Evolutionary conservation across 2,888 invertebrate genomes (phyloP).

Genomic region (Tineola bisselliella): DNA sequence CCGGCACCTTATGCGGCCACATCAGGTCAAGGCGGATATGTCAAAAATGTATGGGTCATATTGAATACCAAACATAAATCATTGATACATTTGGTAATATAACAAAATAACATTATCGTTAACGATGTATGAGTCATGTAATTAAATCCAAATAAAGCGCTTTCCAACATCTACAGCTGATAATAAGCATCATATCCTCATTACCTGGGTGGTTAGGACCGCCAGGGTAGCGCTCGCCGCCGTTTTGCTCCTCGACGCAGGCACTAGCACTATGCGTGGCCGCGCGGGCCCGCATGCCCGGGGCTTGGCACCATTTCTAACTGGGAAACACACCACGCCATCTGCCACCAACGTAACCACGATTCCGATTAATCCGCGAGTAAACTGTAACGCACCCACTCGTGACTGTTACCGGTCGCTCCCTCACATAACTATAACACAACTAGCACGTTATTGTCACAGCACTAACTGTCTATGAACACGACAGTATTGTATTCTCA

Average conservation of each 20-base stretch:
- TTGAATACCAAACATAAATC: background rate
- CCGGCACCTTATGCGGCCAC: background rate
- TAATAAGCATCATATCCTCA: background rate
- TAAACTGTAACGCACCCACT: conserved; percentile 43
- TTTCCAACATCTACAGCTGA: background rate
- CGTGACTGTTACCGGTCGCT: conserved; percentile 39
- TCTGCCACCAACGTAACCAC: conserved; percentile 42
- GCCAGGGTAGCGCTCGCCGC: conserved; percentile 27
- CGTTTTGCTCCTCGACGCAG: conserved; percentile 50
- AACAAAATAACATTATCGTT: background rate
- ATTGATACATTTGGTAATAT: background rate
- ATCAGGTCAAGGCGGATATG: conserved; percentile 1
- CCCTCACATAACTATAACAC: conserved; percentile 24
- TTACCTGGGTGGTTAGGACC: conserved; percentile 50
- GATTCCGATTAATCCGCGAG: background rate
- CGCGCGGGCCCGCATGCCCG: conserved; percentile 51
- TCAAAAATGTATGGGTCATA: background rate
- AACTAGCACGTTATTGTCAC: conserved; percentile 31
- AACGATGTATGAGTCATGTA: background rate
- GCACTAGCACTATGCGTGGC: conserved; percentile 49
- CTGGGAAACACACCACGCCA: conserved; percentile 43
- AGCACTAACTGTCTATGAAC: conserved; percentile 34
- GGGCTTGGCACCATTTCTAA: conserved; percentile 32
- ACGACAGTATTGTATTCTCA: conserved; percentile 36
- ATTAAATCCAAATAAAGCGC: background rate